Percentiles rank a stretch among this genome's conserved stretches.
These are phyloP conservation scores for Hypomesus transpacificus DNA, from an alignment of 2,113 vertebrate species.

Conservation along the genomic window DNA sequence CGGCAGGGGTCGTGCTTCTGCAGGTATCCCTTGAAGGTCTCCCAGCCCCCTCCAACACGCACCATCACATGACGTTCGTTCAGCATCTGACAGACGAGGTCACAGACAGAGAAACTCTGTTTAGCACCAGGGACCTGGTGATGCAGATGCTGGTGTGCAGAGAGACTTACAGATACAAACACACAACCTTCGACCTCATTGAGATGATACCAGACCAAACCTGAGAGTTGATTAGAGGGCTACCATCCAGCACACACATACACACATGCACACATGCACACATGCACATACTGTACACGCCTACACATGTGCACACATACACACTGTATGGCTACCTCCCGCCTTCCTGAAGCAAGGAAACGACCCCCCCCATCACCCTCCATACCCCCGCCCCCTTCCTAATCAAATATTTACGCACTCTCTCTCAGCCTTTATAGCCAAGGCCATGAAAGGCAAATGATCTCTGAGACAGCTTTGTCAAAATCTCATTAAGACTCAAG, in stretches of 20 bases:
- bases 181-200: no score
- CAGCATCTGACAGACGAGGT: constrained; percentile 83
- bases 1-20: constrained; percentile 96
- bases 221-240: no score
- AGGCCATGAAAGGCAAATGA: constrained; percentile 50
- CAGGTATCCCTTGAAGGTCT: constrained; percentile 90
- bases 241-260: no score
- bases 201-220: no score
- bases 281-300: neutral
- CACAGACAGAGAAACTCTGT: neutral
- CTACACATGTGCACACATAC: neutral
- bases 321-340: neutral
- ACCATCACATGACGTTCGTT: constrained; percentile 98
- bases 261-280: neutral
- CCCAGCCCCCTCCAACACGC: constrained; percentile 96
- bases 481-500: constrained; percentile 77
- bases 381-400: neutral
- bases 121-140: no score
- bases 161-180: no score
- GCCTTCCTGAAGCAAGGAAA: neutral
- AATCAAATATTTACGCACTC: constrained; percentile 55
- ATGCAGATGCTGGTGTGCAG: no score
- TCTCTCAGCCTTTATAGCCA: constrained; percentile 31
- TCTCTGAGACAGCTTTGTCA: constrained; percentile 58
- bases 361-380: neutral